These are phyloP conservation scores for Apocheima hispidaria DNA, from an alignment of 2,888 invertebrate genomes.

Conservation along the genomic window DNA sequence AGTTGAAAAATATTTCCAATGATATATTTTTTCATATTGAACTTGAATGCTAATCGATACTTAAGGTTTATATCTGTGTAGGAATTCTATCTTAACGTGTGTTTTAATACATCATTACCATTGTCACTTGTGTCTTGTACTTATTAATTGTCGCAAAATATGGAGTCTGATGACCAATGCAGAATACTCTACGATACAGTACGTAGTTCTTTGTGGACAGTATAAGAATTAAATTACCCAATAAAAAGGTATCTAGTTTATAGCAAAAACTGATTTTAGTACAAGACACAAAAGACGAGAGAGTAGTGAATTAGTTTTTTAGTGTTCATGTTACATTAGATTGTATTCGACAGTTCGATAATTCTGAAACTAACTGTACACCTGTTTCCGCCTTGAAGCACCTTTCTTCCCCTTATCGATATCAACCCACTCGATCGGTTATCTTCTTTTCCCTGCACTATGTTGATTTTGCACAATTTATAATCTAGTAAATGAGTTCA, in stretches of 20 bases:
- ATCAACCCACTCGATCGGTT: slow-evolving; percentile 64
- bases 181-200: neutral
- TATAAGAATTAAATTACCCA: neutral
- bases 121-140: slow-evolving; percentile 57
- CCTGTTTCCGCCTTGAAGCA: slow-evolving; percentile 76
- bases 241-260: neutral
- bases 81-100: slow-evolving; percentile 83
- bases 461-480: slow-evolving; percentile 50
- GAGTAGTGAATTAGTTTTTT: slow-evolving; percentile 80
- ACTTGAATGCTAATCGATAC: slow-evolving; percentile 83
- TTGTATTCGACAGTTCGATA: slow-evolving; percentile 73
- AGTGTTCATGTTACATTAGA: slow-evolving; percentile 85
- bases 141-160: neutral
- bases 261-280: slow-evolving; percentile 24
- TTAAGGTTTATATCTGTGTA: slow-evolving; percentile 85
- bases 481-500: slow-evolving; percentile 25
- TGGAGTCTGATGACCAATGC: no score
- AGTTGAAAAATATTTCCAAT: slow-evolving; percentile 85
- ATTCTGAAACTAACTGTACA: slow-evolving; percentile 66
- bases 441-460: slow-evolving; percentile 52
- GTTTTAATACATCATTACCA: slow-evolving; percentile 74
- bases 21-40: slow-evolving; percentile 86
- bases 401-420: slow-evolving; percentile 65
- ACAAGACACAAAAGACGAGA: slow-evolving; percentile 62
- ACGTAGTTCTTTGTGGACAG: neutral